Percentiles rank a stretch among this genome's conserved stretches.
phyloP scores from a whole-genome alignment of 2,113 vertebrate genomes.

The Burhinus bistriatus region DNA sequence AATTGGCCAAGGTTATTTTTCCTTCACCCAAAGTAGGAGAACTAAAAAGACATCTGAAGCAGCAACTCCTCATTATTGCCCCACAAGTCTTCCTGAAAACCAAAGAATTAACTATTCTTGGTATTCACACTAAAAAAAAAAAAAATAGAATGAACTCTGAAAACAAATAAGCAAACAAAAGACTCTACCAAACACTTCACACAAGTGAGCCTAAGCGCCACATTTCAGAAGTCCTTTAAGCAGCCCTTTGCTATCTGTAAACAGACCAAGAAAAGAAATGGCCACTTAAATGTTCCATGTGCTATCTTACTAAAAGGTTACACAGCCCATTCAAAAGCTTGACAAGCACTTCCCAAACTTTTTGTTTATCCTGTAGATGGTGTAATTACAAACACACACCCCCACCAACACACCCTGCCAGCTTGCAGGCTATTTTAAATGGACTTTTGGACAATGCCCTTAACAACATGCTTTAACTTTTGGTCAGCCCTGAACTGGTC shows the following conservation, averaged over 20 bases:
- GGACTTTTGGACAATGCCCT: not conserved
- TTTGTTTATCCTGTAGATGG: not conserved
- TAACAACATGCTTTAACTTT: not conserved
- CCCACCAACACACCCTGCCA: not conserved
- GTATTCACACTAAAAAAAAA: not conserved
- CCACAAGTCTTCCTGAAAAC: not conserved
- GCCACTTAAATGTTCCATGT: not conserved
- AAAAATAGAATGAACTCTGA: not conserved
- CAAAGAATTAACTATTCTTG: not conserved
- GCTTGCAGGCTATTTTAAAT: not conserved
- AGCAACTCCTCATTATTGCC: not conserved
- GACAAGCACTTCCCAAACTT: not conserved
- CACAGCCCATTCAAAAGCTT: not conserved
- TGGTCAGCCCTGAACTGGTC: not conserved
- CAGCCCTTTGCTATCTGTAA: not conserved
- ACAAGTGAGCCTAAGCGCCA: not conserved
- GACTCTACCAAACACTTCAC: not conserved
- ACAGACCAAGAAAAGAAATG: not conserved
- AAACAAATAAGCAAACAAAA: conserved; percentile 2
- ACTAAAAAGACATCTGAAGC: not conserved
- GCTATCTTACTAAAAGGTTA: not conserved
- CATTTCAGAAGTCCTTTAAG: not conserved
- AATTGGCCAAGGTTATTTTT: not conserved
- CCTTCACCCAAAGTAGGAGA: not conserved
- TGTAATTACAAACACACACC: not conserved